Evolutionary conservation across 2,888 invertebrate genomes (phyloP), one percentile per base, ranked within the genome.

Genomic region (Sturmia bella): DNA sequence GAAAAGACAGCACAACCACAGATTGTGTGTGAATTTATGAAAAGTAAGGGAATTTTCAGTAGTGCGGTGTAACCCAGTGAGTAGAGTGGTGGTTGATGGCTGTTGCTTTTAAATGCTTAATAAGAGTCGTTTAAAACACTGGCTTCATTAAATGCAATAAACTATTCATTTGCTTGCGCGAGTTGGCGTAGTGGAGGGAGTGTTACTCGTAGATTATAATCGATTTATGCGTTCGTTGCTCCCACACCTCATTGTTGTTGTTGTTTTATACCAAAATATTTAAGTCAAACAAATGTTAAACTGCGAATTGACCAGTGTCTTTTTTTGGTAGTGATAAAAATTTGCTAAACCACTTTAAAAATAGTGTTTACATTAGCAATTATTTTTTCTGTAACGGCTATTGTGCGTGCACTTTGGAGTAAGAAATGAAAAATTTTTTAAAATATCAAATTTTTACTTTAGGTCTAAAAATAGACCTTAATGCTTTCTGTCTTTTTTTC

Each of bases 181-280:
- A 39, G 41, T 27, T 50, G 68, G 32, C 56, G 39, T 43, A 39
- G 72, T 43, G 4, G 7, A 32, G 9, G 66, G 73, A 79, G 39
- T 57, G 76, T 52, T 68, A 9, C 32, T 32, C 32, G 3, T 32
- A 88, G 87, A 88, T 87, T 87, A 88, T 87, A 87, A 88, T 88
- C 88, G 88, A 88, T 88, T 88, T 85, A 73, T 70, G 86, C 85
- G 87, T 87, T 86, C 87, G 86, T 87, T 87, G 88, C 86, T 83
- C 87, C 78, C 68, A 70, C 72, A 76, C 72, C 74, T 56, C 41
- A 21, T 52, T 27, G 27, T 52, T 63, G 39, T 59, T 37, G n/a
- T 61, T 57, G 56, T 59, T 15, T 21, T 17, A 27, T 48, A 45
- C 37, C 48, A 48, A 73, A 15, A 45, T 37, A 19, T n/a, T 50